Evolutionary conservation across 2,797 vertebrate species (phyloP).

Genomic region (Molossus molossus): DNA sequence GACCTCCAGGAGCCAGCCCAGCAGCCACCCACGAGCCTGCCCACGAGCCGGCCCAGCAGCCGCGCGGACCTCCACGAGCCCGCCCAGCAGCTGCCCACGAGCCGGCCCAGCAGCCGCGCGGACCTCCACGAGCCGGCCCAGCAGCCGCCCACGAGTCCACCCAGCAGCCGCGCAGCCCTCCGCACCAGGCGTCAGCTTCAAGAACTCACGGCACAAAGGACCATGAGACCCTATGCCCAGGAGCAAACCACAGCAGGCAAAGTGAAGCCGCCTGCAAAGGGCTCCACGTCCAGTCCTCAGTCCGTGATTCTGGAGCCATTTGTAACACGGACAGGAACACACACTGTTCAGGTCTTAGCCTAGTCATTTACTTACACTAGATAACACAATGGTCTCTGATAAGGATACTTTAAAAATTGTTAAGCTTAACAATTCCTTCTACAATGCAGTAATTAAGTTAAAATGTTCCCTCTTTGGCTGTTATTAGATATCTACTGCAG

Average conservation of each 20-base stretch:
- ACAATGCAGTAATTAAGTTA: neutral
- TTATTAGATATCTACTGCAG: neutral
- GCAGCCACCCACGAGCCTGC: too few species aligned
- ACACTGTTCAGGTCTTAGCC: neutral
- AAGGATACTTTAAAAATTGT: neutral
- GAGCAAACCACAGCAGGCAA: neutral
- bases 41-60: too few species aligned
- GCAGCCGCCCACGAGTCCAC: neutral
- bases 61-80: too few species aligned
- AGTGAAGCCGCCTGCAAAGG: neutral
- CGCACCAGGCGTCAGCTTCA: neutral
- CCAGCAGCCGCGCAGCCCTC: neutral
- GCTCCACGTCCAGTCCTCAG: neutral
- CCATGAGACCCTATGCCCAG: constrained; percentile 20
- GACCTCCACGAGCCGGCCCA: too few species aligned
- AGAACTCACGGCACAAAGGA: constrained; percentile 6
- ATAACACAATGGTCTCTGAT: neutral
- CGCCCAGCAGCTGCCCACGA: too few species aligned
- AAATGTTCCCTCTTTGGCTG: constrained; percentile 2
- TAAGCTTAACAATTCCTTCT: constrained; percentile 24
- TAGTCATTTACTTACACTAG: constrained; percentile 14
- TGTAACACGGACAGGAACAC: neutral
- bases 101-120: too few species aligned
- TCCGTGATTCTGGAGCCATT: neutral
- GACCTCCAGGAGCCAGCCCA: too few species aligned